These are phyloP conservation scores for Sandelia bainsii DNA, from an alignment of 2,797 vertebrate species.

Conservation along the genomic window DNA sequence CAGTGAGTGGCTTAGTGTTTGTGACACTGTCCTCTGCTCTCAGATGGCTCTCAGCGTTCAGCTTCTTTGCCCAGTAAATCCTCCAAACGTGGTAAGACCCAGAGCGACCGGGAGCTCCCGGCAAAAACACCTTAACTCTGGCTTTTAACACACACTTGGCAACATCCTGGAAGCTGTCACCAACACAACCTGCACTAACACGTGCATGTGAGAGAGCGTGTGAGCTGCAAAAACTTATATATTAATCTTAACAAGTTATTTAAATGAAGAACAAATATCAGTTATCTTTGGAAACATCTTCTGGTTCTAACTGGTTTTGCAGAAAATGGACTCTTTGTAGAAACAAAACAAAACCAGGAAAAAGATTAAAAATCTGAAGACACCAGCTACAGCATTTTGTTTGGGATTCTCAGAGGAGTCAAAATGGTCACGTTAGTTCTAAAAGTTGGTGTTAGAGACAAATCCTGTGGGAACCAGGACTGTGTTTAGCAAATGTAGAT, in stretches of 20 bases:
- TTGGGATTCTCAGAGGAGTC: too few species aligned
- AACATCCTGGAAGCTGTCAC: conserved; percentile 40
- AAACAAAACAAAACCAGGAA: too few species aligned
- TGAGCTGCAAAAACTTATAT: neutral
- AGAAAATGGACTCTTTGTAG: too few species aligned
- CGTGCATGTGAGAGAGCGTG: conserved; percentile 4
- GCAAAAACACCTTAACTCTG: conserved; percentile 41
- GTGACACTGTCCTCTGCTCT: conserved; percentile 84
- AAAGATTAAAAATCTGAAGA: too few species aligned
- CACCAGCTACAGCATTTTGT: too few species aligned
- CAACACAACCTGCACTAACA: conserved; percentile 60
- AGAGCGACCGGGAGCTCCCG: conserved; percentile 32
- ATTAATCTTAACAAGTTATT: conserved; percentile 41
- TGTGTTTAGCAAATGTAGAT: too few species aligned
- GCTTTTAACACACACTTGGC: conserved; percentile 58
- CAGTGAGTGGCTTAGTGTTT: conserved; percentile 11
- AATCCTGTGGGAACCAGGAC: too few species aligned
- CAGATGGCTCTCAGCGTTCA: conserved; percentile 92
- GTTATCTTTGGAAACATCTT: too few species aligned
- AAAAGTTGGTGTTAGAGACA: too few species aligned
- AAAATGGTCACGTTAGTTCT: too few species aligned
- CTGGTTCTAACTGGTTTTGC: too few species aligned
- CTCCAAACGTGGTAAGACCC: conserved; percentile 94
- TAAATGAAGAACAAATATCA: neutral
- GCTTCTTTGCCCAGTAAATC: conserved; percentile 90